Evolutionary conservation across 2,113 vertebrate species (phyloP).

Genomic region (Ochotona princeps): DNA sequence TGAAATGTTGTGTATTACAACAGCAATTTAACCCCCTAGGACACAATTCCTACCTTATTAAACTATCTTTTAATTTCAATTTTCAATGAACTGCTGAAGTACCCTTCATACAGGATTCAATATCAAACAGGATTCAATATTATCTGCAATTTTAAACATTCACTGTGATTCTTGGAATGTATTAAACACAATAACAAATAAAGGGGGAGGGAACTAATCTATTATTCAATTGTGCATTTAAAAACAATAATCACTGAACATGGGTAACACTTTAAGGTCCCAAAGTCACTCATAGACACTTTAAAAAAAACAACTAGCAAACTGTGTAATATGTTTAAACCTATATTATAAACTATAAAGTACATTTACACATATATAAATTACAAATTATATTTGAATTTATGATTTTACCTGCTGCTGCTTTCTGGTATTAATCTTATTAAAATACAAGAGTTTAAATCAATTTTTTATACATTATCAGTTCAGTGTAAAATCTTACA

Average conservation of each 20-base stretch:
- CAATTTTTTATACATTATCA: constrained; percentile 4
- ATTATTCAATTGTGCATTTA: background rate
- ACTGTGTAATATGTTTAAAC: background rate
- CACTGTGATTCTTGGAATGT: background rate
- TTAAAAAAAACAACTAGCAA: background rate
- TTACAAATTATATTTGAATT: constrained; percentile 9
- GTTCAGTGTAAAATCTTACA: background rate
- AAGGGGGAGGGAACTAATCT: too few relatives aligned
- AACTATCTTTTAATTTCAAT: too few relatives aligned
- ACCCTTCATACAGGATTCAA: background rate
- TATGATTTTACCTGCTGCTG: background rate
- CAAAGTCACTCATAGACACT: background rate
- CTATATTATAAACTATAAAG: background rate
- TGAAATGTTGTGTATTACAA: too few relatives aligned
- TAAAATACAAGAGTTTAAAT: background rate
- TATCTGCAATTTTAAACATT: background rate
- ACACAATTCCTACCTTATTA: too few relatives aligned
- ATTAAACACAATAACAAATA: too few relatives aligned
- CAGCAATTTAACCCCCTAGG: too few relatives aligned
- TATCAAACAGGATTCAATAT: background rate
- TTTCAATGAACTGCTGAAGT: too few relatives aligned
- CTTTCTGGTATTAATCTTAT: constrained; percentile 36
- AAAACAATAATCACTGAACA: background rate
- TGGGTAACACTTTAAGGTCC: background rate
- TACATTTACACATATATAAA: background rate